Conservation (phyloP, 2,888 invertebrate genomes). For the Athalia cordata region DNA sequence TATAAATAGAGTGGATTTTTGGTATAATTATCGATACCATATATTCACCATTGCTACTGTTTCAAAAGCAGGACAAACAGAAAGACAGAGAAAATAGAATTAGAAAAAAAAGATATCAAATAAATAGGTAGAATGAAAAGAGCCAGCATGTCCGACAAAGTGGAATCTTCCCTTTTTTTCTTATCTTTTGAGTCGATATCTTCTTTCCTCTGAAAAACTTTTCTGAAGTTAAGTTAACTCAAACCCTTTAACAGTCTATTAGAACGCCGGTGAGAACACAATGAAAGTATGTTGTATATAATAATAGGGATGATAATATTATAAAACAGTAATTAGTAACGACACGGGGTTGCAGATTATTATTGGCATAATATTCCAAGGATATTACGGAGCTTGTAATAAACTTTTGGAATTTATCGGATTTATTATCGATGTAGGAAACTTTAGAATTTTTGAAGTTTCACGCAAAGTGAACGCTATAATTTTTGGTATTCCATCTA, state of each 20-base stretch:
- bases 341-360: no score
- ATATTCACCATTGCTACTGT: not conserved
- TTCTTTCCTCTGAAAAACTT: constrained; percentile 18
- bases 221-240: constrained; percentile 24
- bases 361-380: no score
- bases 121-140: constrained; percentile 31
- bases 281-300: no score
- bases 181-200: not conserved
- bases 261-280: constrained; percentile 9
- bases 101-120: not conserved
- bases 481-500: no score
- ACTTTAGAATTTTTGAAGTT: no score
- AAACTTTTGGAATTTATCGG: no score
- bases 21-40: not conserved
- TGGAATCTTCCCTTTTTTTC: constrained; percentile 2
- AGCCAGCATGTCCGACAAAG: constrained; percentile 29
- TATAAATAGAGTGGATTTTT: no score
- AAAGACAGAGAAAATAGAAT: not conserved
- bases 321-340: no score
- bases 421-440: no score
- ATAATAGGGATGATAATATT: no score
- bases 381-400: no score
- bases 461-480: no score
- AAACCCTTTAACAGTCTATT: constrained; percentile 23
- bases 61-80: not conserved